These are phyloP conservation scores for Cricetomys ansorgei DNA, from an alignment of 2,113 vertebrate species.

Conservation along the genomic window DNA sequence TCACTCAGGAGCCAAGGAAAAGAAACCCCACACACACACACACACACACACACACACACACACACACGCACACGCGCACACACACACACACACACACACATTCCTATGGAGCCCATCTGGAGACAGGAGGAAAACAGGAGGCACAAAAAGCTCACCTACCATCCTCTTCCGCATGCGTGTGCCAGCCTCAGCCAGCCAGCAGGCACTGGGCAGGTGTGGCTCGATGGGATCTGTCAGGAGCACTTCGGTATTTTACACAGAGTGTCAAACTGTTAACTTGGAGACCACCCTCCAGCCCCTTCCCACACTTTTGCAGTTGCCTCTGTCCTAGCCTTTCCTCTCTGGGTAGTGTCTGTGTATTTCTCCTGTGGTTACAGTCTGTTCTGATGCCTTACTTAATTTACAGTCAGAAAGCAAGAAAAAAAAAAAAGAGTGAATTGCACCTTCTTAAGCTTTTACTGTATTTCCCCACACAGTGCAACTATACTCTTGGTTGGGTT, in stretches of 20 bases:
- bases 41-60: conserved; percentile 73
- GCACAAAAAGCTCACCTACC: conserved; percentile 51
- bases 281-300: not conserved
- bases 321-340: not conserved
- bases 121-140: conserved; percentile 75
- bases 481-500: not conserved
- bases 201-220: not conserved
- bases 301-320: not conserved
- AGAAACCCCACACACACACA: conserved; percentile 69
- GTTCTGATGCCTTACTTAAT: not conserved
- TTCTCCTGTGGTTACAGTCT: not conserved
- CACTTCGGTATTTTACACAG: conserved; percentile 43
- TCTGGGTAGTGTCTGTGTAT: not conserved
- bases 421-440: not conserved
- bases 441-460: not conserved
- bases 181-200: conserved; percentile 7
- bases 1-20: conserved; percentile 78
- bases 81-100: conserved; percentile 58
- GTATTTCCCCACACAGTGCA: not conserved
- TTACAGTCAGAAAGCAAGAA: not conserved
- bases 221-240: not conserved
- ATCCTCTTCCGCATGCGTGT: conserved; percentile 46
- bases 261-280: not conserved
- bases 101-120: conserved; percentile 46
- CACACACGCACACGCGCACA: conserved; percentile 58